Evolutionary conservation across 2,888 invertebrate genomes (phyloP), one percentile per base, ranked within the genome.

Genomic region (Yponomeuta plumbellus): DNA sequence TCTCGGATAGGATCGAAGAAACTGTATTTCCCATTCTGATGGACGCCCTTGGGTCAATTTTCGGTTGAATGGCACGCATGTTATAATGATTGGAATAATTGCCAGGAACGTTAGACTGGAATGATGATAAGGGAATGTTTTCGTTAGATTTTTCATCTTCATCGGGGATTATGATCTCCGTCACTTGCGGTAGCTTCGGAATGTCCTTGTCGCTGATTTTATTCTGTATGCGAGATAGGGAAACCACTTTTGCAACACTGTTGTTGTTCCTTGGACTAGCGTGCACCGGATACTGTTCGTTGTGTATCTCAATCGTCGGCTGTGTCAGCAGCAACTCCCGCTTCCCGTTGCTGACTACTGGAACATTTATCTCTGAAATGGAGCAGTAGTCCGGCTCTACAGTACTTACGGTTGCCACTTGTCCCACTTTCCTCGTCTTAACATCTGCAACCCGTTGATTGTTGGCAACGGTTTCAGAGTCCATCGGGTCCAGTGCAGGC

Each of bases 381-480:
- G 95, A 95, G 82, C 95, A 95, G 90, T 95, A 95, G 85, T 95
- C 95, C 70, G 95, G 95, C 83, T 95, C 95, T 70, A 88, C 79
- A 78, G 78, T 85, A 75, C 85, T 86, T 69, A 84, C 76, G 77
- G 87, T 88, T 80, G 89, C 89, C 84, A 86, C 85, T 84, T 89
- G 88, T 81, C 88, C 89, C 80, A 86, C 86, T 84, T 86, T 91
- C 83, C 85, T 88, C 80, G 81, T 84, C 85, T 89, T 91, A 90
- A 92, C 91, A 81, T 91, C 91, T 88, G 89, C 86, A 86, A 88
- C 89, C 91, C 91, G 91, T 92, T 92, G 91, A 81, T 89, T 91
- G 83, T 89, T 89, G 84, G 88, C 92, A 91, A 91, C 91, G 88
- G 90, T 85, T 88, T 90, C 90, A 88, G 91, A 92, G 90, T 91